Percentiles rank a stretch among this genome's conserved stretches.
phyloP scores from a whole-genome alignment of 2,113 vertebrate species.

The Collichthys lucidus region DNA sequence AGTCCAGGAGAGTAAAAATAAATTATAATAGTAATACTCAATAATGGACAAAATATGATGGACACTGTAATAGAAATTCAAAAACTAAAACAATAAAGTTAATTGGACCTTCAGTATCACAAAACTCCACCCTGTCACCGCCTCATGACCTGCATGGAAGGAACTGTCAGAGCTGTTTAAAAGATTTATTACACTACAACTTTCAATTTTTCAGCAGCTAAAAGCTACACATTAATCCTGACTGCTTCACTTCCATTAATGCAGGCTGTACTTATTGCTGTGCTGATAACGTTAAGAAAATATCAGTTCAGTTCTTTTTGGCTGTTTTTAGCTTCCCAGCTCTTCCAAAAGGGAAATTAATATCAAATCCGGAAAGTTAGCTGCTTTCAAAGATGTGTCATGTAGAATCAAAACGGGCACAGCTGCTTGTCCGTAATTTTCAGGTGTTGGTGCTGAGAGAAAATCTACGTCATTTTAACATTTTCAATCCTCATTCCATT shows the following conservation, averaged over 20 bases:
- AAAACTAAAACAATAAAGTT: constrained; percentile 12
- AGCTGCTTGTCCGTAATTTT: background rate
- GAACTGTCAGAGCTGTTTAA: constrained; percentile 55
- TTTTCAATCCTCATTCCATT: background rate
- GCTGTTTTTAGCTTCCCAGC: background rate
- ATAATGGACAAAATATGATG: constrained; percentile 8
- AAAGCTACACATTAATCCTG: constrained; percentile 45
- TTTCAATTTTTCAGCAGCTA: constrained; percentile 49
- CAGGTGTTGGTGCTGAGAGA: background rate
- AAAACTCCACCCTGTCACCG: constrained; percentile 18
- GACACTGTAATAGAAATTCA: background rate
- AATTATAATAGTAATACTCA: background rate
- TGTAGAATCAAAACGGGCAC: background rate
- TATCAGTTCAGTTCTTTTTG: constrained; percentile 8
- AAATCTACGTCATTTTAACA: background rate
- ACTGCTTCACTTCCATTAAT: constrained; percentile 21
- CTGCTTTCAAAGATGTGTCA: background rate
- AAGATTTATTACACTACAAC: constrained; percentile 57
- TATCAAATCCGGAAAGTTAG: background rate
- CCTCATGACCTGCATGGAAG: constrained; percentile 34
- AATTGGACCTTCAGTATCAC: constrained; percentile 19
- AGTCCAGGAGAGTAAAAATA: background rate
- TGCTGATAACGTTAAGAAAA: constrained; percentile 19
- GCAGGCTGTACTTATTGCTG: constrained; percentile 4
- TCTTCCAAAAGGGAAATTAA: background rate